These are phyloP conservation scores for Napeogenes inachia DNA, from an alignment of 2,888 invertebrate genomes.

Conservation along the genomic window DNA sequence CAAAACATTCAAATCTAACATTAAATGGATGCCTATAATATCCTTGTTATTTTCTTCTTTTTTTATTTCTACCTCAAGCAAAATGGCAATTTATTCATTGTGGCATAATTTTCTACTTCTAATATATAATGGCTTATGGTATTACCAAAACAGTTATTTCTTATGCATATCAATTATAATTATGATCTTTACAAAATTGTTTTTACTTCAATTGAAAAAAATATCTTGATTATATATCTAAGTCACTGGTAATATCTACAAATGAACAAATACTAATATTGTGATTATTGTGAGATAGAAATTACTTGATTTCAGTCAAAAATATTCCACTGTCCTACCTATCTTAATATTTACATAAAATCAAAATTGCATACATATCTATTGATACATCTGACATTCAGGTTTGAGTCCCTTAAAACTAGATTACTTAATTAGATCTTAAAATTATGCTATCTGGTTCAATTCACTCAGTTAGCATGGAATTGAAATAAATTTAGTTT, in stretches of 20 bases:
- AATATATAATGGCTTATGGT: not conserved
- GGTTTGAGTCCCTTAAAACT: constrained; percentile 16
- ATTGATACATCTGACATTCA: constrained; percentile 16
- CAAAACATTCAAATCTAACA: too few relatives aligned
- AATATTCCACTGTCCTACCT: constrained; percentile 21
- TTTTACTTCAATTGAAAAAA: not conserved
- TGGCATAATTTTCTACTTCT: not conserved
- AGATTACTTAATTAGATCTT: constrained; percentile 1
- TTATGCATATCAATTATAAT: not conserved
- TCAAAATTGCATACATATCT: constrained; percentile 15
- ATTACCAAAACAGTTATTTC: not conserved
- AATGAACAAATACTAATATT: constrained; percentile 23
- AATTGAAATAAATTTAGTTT: constrained; percentile 6
- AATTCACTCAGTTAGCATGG: constrained; percentile 1
- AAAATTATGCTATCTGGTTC: constrained; percentile 1
- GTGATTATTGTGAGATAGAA: constrained; percentile 42
- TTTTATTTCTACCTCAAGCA: constrained; percentile 3
- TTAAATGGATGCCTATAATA: too few relatives aligned
- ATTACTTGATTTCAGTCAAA: constrained; percentile 31
- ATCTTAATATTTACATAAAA: constrained; percentile 29
- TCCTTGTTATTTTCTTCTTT: too few relatives aligned
- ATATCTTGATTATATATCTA: not conserved
- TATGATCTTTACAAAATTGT: not conserved
- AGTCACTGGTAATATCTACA: constrained; percentile 6
- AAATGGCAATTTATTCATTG: not conserved